Evolutionary conservation across 2,888 invertebrate genomes (phyloP).

Genomic region (Colletes collaris): DNA sequence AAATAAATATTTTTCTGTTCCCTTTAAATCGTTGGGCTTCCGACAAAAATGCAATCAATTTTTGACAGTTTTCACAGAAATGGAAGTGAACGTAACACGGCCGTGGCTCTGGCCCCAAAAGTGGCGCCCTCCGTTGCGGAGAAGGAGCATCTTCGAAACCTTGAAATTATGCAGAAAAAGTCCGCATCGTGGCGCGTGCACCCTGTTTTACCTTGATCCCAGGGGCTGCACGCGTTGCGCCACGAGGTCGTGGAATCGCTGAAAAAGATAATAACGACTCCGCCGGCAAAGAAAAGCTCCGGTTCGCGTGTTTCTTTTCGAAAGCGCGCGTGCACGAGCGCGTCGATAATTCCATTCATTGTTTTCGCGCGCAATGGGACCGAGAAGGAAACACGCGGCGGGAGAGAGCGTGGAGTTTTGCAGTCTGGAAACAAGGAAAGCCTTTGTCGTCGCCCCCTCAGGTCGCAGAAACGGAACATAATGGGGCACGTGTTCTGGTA

Average conservation of each 20-base stretch:
- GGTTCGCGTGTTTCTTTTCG: slow-evolving; percentile 14
- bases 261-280: no score
- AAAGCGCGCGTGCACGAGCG: slow-evolving; percentile 19
- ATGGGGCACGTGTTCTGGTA: slow-evolving; percentile 71
- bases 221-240: slow-evolving; percentile 45
- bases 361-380: slow-evolving; percentile 33
- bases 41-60: no score
- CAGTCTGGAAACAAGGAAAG: slow-evolving; percentile 64
- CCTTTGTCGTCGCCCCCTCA: slow-evolving; percentile 61
- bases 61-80: no score
- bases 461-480: slow-evolving; percentile 62
- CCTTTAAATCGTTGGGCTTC: no score
- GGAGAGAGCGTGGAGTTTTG: slow-evolving; percentile 29
- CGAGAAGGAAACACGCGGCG: background rate
- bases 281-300: background rate
- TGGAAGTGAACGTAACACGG: no score
- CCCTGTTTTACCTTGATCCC: background rate
- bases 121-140: no score
- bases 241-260: slow-evolving; percentile 36
- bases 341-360: slow-evolving; percentile 54
- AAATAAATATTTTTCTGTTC: no score
- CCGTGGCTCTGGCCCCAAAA: no score
- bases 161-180: no score
- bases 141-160: no score
- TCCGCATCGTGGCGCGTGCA: no score